A percentile compares a stretch with the other conserved stretches of the same genome.
Evolutionary conservation across 2,797 vertebrate genomes (phyloP).

Genomic region (Acrossocheilus wenchowensis): DNA sequence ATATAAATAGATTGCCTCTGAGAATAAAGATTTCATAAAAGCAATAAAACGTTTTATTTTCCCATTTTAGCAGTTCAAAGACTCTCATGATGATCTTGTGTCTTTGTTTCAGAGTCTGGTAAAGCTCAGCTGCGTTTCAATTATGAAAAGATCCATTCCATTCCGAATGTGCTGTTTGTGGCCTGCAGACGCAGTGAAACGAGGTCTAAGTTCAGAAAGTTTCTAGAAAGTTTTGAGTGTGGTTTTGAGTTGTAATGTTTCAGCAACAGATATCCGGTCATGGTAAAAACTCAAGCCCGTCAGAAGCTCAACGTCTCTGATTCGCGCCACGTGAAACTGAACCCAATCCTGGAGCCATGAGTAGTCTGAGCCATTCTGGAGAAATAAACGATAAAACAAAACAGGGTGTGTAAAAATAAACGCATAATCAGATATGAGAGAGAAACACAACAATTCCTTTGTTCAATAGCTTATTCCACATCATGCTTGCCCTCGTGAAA

Average conservation of each 20-base stretch:
- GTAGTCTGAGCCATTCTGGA: constrained; percentile 71
- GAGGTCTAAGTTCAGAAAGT: too few species aligned
- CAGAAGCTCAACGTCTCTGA: constrained; percentile 90
- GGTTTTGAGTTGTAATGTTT: constrained; percentile 91
- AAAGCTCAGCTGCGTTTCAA: background rate
- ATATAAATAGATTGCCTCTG: background rate
- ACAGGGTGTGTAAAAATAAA: background rate
- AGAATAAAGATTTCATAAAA: background rate
- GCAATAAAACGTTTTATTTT: background rate
- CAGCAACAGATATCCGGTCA: constrained; percentile 76
- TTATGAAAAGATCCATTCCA: background rate
- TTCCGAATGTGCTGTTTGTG: background rate
- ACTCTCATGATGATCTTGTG: background rate
- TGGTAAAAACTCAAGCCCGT: constrained; percentile 95
- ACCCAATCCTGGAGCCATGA: constrained; percentile 87
- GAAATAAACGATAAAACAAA: background rate
- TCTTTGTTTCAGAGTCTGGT: background rate
- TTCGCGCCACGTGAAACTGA: constrained; percentile 82
- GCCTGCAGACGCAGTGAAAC: background rate
- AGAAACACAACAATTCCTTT: background rate
- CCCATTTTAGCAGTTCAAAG: background rate
- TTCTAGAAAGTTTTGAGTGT: constrained; percentile 79
- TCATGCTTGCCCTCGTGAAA: background rate
- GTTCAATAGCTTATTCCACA: background rate
- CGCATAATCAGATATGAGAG: background rate